Percentiles rank a stretch among this genome's conserved stretches.
phyloP scores from a whole-genome alignment of 1,140 invertebrate species.

The Drosophila obscura region DNA sequence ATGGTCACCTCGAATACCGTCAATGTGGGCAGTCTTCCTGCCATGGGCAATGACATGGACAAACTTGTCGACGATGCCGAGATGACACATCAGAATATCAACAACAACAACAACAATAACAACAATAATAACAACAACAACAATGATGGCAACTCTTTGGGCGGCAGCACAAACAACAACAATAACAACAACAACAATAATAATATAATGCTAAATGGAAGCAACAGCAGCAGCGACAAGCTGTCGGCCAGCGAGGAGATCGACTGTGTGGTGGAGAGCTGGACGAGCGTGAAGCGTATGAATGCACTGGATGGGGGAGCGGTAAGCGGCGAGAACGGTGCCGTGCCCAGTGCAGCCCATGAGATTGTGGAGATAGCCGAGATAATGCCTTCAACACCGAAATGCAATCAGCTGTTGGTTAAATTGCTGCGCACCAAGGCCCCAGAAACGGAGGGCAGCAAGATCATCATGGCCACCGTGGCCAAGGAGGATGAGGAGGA shows the following conservation, averaged over 20 bases:
- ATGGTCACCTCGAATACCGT: constrained; percentile 72
- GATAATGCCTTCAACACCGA: constrained; percentile 72
- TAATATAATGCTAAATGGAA: constrained; percentile 59
- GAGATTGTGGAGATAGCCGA: constrained; percentile 77
- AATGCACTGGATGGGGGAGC: constrained; percentile 66
- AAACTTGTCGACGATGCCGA: constrained; percentile 67
- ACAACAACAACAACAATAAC: constrained; percentile 67
- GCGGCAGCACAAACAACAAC: constrained; percentile 18
- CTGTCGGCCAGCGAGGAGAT: constrained; percentile 64
- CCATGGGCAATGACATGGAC: constrained; percentile 63
- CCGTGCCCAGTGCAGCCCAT: constrained; percentile 27
- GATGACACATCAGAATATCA: constrained; percentile 59
- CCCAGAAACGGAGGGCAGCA: constrained; percentile 52
- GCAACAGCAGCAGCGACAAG: constrained; percentile 52
- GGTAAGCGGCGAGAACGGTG: constrained; percentile 42
- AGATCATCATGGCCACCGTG: constrained; percentile 79
- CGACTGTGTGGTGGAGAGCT: constrained; percentile 75
- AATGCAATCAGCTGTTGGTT: constrained; percentile 76
- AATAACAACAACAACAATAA: constrained; percentile 62
- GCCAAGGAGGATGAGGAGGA: constrained; percentile 67
- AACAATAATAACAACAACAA: constrained; percentile 59
- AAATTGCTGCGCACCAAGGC: constrained; percentile 73
- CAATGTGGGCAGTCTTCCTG: constrained; percentile 60
- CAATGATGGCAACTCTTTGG: constrained; percentile 46
- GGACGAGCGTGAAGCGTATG: constrained; percentile 76